Conservation (phyloP, 1,140 invertebrate genomes). For the Uloborus diversus region DNA sequence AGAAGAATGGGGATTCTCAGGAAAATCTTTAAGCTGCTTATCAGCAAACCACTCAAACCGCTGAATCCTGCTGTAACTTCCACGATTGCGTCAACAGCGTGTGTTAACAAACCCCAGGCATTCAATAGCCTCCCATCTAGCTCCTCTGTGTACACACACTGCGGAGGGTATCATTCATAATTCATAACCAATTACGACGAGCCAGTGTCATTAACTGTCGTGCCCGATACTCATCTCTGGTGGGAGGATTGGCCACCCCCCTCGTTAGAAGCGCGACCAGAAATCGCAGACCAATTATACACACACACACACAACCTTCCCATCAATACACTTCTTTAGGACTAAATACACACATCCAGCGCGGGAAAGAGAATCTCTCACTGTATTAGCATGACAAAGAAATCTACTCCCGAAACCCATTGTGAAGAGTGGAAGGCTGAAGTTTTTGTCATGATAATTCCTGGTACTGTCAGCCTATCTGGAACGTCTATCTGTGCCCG, state of each 20-base stretch:
- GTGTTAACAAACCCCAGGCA: neutral
- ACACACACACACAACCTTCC: slow-evolving; percentile 17
- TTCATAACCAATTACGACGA: slow-evolving; percentile 53
- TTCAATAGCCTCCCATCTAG: neutral
- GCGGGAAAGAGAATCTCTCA: neutral
- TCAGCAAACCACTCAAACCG: too few species aligned
- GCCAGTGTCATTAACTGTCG: slow-evolving; percentile 47
- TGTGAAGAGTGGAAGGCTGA: slow-evolving; percentile 13
- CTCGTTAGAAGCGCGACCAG: slow-evolving; percentile 19
- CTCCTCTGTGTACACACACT: neutral
- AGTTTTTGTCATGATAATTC: slow-evolving; percentile 55
- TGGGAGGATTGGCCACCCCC: neutral
- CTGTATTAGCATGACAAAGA: slow-evolving; percentile 47
- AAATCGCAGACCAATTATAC: slow-evolving; percentile 55
- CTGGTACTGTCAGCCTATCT: slow-evolving; percentile 11
- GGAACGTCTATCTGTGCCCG: slow-evolving; percentile 19
- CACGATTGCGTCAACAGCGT: neutral
- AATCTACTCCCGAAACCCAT: slow-evolving; percentile 13
- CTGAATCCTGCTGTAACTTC: neutral
- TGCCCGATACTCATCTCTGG: slow-evolving; percentile 28
- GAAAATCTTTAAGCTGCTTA: too few species aligned
- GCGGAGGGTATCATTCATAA: slow-evolving; percentile 33
- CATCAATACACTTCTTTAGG: slow-evolving; percentile 33
- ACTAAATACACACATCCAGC: slow-evolving; percentile 24
- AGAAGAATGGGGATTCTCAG: too few species aligned